Conservation (phyloP, 2,888 invertebrate species). For the Dicycla oo region DNA sequence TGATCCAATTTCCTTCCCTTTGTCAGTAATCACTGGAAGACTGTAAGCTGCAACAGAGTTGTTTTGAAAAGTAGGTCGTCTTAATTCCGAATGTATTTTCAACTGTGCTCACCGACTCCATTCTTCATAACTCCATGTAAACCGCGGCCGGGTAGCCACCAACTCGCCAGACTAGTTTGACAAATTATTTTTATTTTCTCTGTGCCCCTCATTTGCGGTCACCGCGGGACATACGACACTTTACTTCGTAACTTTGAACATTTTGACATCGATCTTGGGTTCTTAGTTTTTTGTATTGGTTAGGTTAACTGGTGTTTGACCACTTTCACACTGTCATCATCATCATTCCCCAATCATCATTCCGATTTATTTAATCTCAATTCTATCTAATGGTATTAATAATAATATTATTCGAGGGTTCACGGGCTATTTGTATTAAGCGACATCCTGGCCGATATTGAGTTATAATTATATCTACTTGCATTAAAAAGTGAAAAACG, state of each 20-base stretch:
- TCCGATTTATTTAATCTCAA: too few species aligned
- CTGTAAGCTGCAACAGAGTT: not conserved
- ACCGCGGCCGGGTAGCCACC: constrained; percentile 72
- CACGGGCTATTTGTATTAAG: too few species aligned
- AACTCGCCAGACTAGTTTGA: constrained; percentile 80
- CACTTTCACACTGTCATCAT: not conserved
- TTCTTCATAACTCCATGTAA: constrained; percentile 40
- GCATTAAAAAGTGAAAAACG: too few species aligned
- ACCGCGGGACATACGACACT: constrained; percentile 72
- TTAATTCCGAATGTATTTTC: not conserved
- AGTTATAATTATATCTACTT: too few species aligned
- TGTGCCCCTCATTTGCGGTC: constrained; percentile 78
- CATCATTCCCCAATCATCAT: too few species aligned
- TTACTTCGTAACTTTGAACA: constrained; percentile 59
- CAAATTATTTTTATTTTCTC: constrained; percentile 83
- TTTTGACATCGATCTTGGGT: constrained; percentile 54
- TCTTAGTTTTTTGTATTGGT: constrained; percentile 10
- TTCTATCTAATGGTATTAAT: too few species aligned
- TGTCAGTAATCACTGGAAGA: not conserved
- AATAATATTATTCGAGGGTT: too few species aligned
- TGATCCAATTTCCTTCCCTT: not conserved
- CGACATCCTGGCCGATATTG: too few species aligned
- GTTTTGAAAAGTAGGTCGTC: too few species aligned
- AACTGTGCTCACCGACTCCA: constrained; percentile 29
- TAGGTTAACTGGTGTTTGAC: constrained; percentile 18